A percentile compares a stretch with the other conserved stretches of the same genome.
Evolutionary conservation across 2,113 vertebrate species (phyloP).

Genomic region (Barbus barbus): DNA sequence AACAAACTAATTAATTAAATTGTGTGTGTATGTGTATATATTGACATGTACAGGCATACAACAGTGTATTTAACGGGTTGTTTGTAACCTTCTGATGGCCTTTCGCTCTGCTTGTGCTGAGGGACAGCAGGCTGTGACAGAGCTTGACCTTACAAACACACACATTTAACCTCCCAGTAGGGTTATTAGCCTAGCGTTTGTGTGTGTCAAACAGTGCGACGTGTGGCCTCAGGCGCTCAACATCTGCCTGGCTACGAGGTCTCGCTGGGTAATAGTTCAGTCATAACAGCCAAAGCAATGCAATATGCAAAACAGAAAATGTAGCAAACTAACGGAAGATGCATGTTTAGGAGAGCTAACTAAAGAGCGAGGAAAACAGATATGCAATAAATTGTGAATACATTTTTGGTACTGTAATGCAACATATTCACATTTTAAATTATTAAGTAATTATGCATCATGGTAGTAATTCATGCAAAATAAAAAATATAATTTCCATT

Average conservation of each 20-base stretch:
- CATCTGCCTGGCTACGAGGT: background rate
- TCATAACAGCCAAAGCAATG: background rate
- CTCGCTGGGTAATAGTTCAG: background rate
- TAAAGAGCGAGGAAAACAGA: background rate
- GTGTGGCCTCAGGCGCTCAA: background rate
- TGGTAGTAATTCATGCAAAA: too few relatives aligned
- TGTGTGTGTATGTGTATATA: too few relatives aligned
- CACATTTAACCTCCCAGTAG: background rate
- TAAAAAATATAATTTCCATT: too few relatives aligned
- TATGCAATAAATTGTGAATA: too few relatives aligned
- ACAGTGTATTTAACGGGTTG: background rate
- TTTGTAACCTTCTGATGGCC: constrained; percentile 35
- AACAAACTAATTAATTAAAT: too few relatives aligned
- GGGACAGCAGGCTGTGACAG: background rate
- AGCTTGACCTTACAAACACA: constrained; percentile 16
- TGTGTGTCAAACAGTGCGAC: background rate
- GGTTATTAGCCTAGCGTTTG: constrained; percentile 7
- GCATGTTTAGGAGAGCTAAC: background rate
- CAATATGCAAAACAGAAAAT: background rate
- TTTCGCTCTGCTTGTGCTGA: background rate
- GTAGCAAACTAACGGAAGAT: too few relatives aligned
- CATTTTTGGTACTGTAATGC: too few relatives aligned
- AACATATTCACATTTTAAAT: too few relatives aligned
- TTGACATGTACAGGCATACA: too few relatives aligned
- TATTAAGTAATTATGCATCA: too few relatives aligned